Evolutionary conservation across 1,140 invertebrate genomes (phyloP).

Genomic region (Lethocerus indicus): DNA sequence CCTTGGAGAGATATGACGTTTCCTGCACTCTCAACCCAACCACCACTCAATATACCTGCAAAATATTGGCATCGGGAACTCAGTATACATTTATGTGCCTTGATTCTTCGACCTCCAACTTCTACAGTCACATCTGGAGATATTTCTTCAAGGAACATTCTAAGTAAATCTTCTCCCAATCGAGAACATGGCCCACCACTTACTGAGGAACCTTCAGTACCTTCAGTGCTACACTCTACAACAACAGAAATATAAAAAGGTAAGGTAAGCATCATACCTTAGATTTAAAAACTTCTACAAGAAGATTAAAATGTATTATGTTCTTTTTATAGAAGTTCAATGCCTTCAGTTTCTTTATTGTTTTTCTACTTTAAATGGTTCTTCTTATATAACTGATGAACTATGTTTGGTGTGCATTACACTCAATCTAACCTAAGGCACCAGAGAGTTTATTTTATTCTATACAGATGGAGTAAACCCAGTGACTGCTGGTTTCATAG

Average conservation of each 20-base stretch:
- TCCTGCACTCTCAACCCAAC: constrained; percentile 59
- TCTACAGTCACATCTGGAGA: constrained; percentile 68
- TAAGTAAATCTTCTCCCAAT: constrained; percentile 66
- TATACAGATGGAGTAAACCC: no score
- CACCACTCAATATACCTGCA: constrained; percentile 69
- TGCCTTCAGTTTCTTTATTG: no score
- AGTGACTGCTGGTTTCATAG: no score
- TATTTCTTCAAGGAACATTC: constrained; percentile 80
- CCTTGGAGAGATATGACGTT: constrained; percentile 69
- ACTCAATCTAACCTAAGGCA: no score
- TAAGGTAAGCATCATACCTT: neutral
- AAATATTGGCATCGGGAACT: constrained; percentile 81
- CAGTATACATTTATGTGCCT: constrained; percentile 78
- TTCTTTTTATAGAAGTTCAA: no score
- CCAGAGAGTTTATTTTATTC: no score
- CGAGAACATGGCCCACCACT: constrained; percentile 35
- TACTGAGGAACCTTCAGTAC: constrained; percentile 30
- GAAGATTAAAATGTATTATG: neutral
- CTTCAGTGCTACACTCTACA: constrained; percentile 29
- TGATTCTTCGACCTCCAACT: constrained; percentile 56
- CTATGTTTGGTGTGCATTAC: no score
- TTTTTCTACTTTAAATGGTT: no score
- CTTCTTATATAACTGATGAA: no score
- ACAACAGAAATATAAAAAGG: neutral
- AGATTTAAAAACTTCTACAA: neutral